Conservation (phyloP, 2,888 invertebrate genomes). For the Netelia fuscicornis region DNA sequence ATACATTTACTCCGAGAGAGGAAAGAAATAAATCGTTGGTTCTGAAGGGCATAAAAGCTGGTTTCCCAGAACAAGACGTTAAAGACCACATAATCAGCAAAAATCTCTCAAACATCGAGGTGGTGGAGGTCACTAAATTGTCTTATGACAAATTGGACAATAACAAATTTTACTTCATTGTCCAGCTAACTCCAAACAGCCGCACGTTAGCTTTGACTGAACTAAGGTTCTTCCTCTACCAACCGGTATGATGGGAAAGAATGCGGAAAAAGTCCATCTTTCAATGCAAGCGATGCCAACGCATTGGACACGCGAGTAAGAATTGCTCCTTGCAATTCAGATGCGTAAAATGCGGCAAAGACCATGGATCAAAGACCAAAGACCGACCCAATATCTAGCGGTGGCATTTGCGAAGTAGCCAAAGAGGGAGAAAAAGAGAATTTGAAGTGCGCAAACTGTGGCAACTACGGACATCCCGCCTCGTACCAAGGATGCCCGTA, state of each 20-base stretch:
- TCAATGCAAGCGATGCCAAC: conserved; percentile 60
- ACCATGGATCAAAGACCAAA: conserved; percentile 40
- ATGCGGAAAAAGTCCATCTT: conserved; percentile 19
- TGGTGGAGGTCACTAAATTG: conserved; percentile 8
- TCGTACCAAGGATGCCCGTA: too few relatives aligned
- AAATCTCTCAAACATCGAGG: conserved; percentile 9
- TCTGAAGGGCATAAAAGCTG: conserved; percentile 44
- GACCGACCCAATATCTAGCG: too few relatives aligned
- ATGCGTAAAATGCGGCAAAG: conserved; percentile 15
- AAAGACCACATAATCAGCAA: background rate
- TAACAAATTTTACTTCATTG: background rate
- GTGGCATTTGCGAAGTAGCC: background rate
- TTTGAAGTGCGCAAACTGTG: conserved; percentile 51
- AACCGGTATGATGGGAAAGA: too few relatives aligned
- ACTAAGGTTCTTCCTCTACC: conserved; percentile 14
- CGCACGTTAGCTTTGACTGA: background rate
- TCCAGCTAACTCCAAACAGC: background rate
- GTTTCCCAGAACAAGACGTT: conserved; percentile 6
- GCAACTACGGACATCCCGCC: too few relatives aligned
- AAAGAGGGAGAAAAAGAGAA: background rate
- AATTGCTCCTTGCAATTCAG: conserved; percentile 46
- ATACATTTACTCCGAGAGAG: too few relatives aligned
- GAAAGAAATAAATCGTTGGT: conserved; percentile 42
- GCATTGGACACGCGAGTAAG: conserved; percentile 54
- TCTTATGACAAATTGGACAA: background rate